Evolutionary conservation across 2,888 invertebrate species (phyloP).

Genomic region (Eristalis intricaria): DNA sequence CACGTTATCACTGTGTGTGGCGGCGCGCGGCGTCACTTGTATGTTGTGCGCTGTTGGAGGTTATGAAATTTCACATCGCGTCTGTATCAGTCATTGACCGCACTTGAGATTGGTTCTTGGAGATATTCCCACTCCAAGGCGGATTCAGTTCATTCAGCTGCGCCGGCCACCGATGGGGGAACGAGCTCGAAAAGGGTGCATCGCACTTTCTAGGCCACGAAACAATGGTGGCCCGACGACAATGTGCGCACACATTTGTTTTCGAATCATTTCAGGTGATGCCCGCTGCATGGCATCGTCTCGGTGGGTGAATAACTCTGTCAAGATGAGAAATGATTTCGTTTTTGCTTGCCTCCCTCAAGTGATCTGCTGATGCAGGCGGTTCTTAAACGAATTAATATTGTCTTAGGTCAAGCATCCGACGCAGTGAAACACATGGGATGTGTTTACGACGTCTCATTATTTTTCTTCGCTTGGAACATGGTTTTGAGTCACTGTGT

Average conservation of each 20-base stretch:
- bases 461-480: too few species aligned
- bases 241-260: not conserved
- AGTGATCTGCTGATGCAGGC: not conserved
- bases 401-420: not conserved
- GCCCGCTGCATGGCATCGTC: not conserved
- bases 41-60: slow-evolving; percentile 33
- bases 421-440: too few species aligned
- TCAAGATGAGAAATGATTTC: not conserved
- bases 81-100: slow-evolving; percentile 43
- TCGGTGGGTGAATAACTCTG: not conserved
- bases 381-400: not conserved
- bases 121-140: slow-evolving; percentile 2
- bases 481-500: too few species aligned
- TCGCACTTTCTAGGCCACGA: slow-evolving; percentile 33
- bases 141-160: slow-evolving; percentile 34
- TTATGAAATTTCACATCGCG: slow-evolving; percentile 37
- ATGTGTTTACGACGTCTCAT: too few species aligned
- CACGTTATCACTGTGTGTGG: not conserved
- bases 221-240: not conserved
- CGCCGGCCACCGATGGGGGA: not conserved
- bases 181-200: slow-evolving; percentile 26
- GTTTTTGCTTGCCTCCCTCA: not conserved
- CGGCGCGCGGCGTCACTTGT: not conserved
- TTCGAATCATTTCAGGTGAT: not conserved
- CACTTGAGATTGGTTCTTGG: slow-evolving; percentile 1